Base-by-base conservation (phyloP, 2,113 vertebrate species). In the Ciconia maguari region DNA sequence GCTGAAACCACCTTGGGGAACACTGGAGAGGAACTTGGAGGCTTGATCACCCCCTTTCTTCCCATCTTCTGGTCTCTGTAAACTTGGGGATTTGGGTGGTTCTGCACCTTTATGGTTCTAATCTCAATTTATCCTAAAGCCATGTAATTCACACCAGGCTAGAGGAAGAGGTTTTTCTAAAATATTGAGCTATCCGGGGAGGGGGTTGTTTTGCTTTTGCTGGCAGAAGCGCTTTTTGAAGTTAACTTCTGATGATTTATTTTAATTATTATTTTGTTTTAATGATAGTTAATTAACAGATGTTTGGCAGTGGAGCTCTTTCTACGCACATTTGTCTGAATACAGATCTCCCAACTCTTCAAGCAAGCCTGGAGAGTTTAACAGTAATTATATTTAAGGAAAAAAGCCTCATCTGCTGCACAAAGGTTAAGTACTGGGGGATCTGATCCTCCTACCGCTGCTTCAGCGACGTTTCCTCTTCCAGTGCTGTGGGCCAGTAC, bases 401-500 rank as follows among this genome's bases (percentile, higher is more conserved):
- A 22, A 44, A 83, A 64, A 48, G 9, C 34, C 19, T 69, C 2
- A 8, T 66, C 22, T 48, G 44, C 38, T 38, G 20, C 26, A 14
- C 22, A 38, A 13, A 70, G 22, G 14, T 64, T 22, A 54, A 46
- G 13, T 42, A 16, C 16, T 8, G 15, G 16, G 36, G 36, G 27
- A 41, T 15, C 38, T 12, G 13, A 13, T 52, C 26, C 5, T 66
- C 30, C 65, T 13, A 16, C 10, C 0, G 0, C n/a, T 65, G 57
- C 20, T 75, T 38, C 48, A 17, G 55, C 0, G 3, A 27, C 6
- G 2, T 24, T 41, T 65, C 32, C 10, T 58, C 21, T 24, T 20
- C 15, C 29, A 32, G 38, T 0, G 1, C 32, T 22, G 48, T 0
- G 0, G 22, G 13, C n/a, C 20, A 2, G 57, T 24, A 13, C 27